Percentiles rank a stretch among this genome's conserved stretches.
These are phyloP conservation scores for Chromoteleia sp. DNA, from an alignment of 2,888 invertebrate species.

Conservation along the genomic window DNA sequence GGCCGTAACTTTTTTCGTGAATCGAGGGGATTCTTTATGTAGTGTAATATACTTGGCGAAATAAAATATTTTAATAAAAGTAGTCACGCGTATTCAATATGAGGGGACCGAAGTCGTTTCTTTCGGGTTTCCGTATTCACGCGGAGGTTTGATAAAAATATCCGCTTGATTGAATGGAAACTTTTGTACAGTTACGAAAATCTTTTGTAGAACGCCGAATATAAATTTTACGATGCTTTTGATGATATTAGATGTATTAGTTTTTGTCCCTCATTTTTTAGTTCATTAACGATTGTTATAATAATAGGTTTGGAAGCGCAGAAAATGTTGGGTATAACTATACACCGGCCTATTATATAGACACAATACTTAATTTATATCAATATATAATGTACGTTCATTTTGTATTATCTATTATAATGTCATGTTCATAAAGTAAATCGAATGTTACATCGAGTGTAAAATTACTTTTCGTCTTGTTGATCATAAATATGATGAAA, in stretches of 20 bases:
- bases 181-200: conserved; percentile 20
- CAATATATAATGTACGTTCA: conserved; percentile 41
- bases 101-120: conserved; percentile 54
- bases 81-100: conserved; percentile 53
- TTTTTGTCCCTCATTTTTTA: neutral
- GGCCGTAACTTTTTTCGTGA: conserved; percentile 42
- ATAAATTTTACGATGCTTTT: conserved; percentile 1
- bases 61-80: conserved; percentile 64
- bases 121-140: conserved; percentile 40
- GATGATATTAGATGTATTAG: neutral
- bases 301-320: conserved; percentile 20
- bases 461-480: conserved; percentile 33
- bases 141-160: conserved; percentile 42
- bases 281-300: conserved; percentile 20
- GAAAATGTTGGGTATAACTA: conserved; percentile 26
- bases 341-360: conserved; percentile 42
- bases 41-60: conserved; percentile 58
- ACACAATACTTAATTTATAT: conserved; percentile 57
- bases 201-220: neutral
- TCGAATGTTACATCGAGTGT: conserved; percentile 26
- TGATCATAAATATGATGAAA: conserved; percentile 32
- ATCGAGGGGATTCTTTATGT: conserved; percentile 40
- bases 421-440: conserved; percentile 33
- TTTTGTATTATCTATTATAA: conserved; percentile 43
- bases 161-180: conserved; percentile 56